Base-by-base conservation (phyloP, 2,888 invertebrate genomes). In the Trissolcus japonicus region DNA sequence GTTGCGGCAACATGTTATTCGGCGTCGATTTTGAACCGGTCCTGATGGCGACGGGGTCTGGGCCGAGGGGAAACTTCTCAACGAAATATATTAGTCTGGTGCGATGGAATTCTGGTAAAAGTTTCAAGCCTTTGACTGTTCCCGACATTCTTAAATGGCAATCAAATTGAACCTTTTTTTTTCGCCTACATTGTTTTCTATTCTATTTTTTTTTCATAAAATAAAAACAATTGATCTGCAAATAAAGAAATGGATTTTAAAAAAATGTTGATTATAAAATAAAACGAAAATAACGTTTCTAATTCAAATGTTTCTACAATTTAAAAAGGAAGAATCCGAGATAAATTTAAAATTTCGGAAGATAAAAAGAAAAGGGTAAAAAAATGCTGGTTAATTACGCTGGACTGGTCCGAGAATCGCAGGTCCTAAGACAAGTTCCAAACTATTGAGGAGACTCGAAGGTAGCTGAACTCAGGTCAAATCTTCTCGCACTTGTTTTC, bases 81-180 rank as follows among this genome's bases (percentile, higher is more conserved):
- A 16, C 16, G 4, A 16, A 35, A 43, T 41, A 43, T 17, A 43
- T 57, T 57, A 57, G 13, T 41, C n/a, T 11, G 16, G 2, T 21
- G 35, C 35, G 35, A 35, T 35, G 41, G 57, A 57, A 57, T 43
- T 57, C 40, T 19, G 43, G 57, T 46, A 57, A 57, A 57, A 57
- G 46, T 57, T 57, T 35, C 56, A 13, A 40, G 9, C n/a, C 13
- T 54, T 54, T 46, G 35, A 35, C 35, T 9, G 35, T 35, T 11
- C 11, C 35, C 35, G 35, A 35, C 35, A 9, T 35, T 35, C 7
- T 35, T 9, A 1, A 1, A 7, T 35, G 9, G 11, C n/a, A 46
- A 46, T 46, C n/a, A 46, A 46, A 46, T 43, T 7, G n/a, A 16
- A 46, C 16, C 16, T 0, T 4, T 46, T 46, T 14, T 16, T 16